Evolutionary conservation across 2,888 invertebrate genomes (phyloP), one percentile per base, ranked within the genome.

Genomic region (Gymnoscelis rufifasciata): DNA sequence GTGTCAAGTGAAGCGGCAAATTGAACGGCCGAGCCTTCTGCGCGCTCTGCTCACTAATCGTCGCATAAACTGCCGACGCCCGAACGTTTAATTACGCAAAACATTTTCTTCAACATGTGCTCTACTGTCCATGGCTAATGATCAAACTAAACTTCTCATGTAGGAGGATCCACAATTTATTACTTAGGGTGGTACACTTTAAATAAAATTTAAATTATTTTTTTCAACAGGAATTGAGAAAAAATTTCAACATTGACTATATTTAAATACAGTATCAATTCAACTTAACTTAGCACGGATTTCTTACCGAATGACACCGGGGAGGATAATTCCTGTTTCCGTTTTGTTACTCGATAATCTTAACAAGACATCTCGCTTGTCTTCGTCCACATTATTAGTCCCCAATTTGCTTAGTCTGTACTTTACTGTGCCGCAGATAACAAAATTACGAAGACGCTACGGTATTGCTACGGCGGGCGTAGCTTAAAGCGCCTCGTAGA

Each of bases 1-100:
- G 87, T 88, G 87, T 88, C 87, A 88, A 88, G 87, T 87, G 87
- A 88, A 88, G 78, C 87, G 86, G 86, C 80, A 88, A 88, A 88
- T 88, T 88, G 87, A 88, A 88, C 86, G 87, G 84, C 80, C 87
- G 83, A 83, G 80, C 82, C 80, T 82, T 83, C 79, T 81, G 83
- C 78, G 78, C 80, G 75, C 76, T 74, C 67, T 65, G 79, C 78
- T 76, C 84, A 80, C 83, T 87, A 88, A 87, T 87, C 84, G 84
- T 74, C 83, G 78, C 86, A 83, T 84, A 84, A 86, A 88, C 86
- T 84, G 78, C 74, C 72, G 65, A 71, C 65, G 68, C 78, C 75
- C 73, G 74, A 76, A 77, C 78, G 74, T 80, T 83, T 84, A 83
- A 82, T 83, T 86, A 86, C 77, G 78, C 69, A 71, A 76, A 77